Evolutionary conservation across 2,888 invertebrate genomes (phyloP).

Genomic region (Nysson spinosus): DNA sequence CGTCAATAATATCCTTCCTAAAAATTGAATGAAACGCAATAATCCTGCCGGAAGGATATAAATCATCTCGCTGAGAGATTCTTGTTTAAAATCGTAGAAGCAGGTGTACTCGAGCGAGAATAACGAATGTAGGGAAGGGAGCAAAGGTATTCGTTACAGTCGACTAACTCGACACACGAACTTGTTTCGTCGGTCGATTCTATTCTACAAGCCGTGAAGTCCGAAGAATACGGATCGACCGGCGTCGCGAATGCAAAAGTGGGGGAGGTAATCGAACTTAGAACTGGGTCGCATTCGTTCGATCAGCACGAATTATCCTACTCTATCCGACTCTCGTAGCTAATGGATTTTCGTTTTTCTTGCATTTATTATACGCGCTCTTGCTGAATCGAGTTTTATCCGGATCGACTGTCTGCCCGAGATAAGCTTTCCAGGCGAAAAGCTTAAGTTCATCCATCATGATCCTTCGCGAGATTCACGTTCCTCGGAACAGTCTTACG

Average conservation of each 20-base stretch:
- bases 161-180: not conserved
- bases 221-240: conserved; percentile 37
- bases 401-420: not conserved
- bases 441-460: conserved; percentile 13
- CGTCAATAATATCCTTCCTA: no score
- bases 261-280: conserved; percentile 57
- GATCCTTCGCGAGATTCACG: no score
- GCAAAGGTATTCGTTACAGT: not conserved
- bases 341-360: conserved; percentile 10
- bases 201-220: conserved; percentile 20
- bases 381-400: conserved; percentile 11
- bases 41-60: no score
- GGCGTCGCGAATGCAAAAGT: conserved; percentile 16
- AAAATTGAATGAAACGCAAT: no score
- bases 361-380: not conserved
- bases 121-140: no score
- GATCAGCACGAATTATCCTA: conserved; percentile 8
- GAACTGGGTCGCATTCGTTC: conserved; percentile 58
- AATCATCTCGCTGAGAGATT: no score
- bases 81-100: no score
- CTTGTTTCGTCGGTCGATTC: conserved; percentile 11
- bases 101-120: no score
- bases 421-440: conserved; percentile 1
- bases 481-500: no score
- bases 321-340: conserved; percentile 10